phyloP scores from a whole-genome alignment of 2,113 vertebrate species.

The Pseudorhombus dupliciocellatus region DNA sequence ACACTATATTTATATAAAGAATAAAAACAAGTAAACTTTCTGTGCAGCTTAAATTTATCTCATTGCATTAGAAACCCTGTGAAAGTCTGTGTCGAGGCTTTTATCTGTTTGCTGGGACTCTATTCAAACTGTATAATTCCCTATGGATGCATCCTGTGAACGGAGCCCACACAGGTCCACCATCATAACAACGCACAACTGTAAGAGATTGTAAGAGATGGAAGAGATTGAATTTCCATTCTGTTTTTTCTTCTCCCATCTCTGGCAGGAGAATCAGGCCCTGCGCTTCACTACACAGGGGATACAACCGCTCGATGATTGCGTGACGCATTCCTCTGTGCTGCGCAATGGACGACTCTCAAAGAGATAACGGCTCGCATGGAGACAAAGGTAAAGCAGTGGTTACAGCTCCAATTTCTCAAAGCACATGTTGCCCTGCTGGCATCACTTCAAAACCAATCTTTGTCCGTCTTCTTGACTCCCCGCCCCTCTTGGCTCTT shows the following conservation, averaged over 20 bases:
- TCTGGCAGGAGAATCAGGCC: constrained; percentile 15
- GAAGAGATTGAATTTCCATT: constrained; percentile 66
- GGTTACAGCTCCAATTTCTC: constrained; percentile 40
- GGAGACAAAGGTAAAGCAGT: constrained; percentile 40
- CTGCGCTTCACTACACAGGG: constrained; percentile 30
- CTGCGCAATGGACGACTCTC: constrained; percentile 33
- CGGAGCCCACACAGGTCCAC: constrained; percentile 36
- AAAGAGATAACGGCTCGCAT: constrained; percentile 42
- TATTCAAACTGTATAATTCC: constrained; percentile 52
- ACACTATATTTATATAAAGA: background rate
- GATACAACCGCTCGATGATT: constrained; percentile 47
- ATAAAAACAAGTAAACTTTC: constrained; percentile 11
- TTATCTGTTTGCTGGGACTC: constrained; percentile 48
- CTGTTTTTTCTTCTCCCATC: background rate
- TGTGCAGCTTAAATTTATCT: constrained; percentile 15
- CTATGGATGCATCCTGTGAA: constrained; percentile 46
- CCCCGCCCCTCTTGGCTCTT: background rate
- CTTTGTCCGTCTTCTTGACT: constrained; percentile 22
- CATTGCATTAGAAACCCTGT: background rate
- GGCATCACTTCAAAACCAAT: constrained; percentile 44
- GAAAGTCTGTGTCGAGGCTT: constrained; percentile 18
- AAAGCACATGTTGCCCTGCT: constrained; percentile 24
- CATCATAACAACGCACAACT: constrained; percentile 35
- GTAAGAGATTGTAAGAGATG: too few relatives aligned
- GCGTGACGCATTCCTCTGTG: constrained; percentile 38